phyloP scores from a whole-genome alignment of 2,113 vertebrate species.

The Opisthocomus hoazin region DNA sequence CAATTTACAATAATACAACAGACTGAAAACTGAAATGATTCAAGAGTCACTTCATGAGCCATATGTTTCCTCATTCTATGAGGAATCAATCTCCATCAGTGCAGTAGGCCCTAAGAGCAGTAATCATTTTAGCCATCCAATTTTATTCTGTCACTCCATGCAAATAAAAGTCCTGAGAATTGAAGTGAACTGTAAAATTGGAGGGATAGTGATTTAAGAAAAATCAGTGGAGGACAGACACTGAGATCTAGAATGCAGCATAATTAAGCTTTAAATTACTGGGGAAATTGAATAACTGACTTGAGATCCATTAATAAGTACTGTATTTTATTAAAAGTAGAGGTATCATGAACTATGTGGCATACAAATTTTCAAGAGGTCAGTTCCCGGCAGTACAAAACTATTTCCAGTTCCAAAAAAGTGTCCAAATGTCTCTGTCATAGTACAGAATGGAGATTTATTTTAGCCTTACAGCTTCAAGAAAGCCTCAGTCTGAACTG shows the following conservation, averaged over 20 bases:
- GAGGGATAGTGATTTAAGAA: conserved; percentile 9
- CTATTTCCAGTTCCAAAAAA: neutral
- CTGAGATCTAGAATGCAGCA: neutral
- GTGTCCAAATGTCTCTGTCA: neutral
- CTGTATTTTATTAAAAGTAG: conserved; percentile 30
- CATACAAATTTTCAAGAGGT: conserved; percentile 3
- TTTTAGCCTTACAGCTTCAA: neutral
- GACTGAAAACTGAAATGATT: neutral
- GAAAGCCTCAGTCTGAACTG: neutral
- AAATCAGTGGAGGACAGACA: conserved; percentile 31
- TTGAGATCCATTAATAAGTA: conserved; percentile 39
- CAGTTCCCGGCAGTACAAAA: neutral
- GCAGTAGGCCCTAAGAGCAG: neutral
- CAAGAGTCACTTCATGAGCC: neutral
- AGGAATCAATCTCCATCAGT: conserved; percentile 11
- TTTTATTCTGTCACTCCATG: conserved; percentile 29
- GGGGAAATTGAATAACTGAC: conserved; percentile 23
- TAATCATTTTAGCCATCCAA: neutral
- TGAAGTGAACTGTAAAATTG: conserved; percentile 17
- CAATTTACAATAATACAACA: neutral
- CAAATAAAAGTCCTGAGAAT: conserved; percentile 42
- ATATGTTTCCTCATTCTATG: neutral
- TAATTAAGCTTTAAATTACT: conserved; percentile 52
- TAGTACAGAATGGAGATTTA: neutral
- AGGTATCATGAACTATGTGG: conserved; percentile 10